Base-by-base conservation (phyloP, 2,113 vertebrate genomes). In the Megaleporinus macrocephalus region DNA sequence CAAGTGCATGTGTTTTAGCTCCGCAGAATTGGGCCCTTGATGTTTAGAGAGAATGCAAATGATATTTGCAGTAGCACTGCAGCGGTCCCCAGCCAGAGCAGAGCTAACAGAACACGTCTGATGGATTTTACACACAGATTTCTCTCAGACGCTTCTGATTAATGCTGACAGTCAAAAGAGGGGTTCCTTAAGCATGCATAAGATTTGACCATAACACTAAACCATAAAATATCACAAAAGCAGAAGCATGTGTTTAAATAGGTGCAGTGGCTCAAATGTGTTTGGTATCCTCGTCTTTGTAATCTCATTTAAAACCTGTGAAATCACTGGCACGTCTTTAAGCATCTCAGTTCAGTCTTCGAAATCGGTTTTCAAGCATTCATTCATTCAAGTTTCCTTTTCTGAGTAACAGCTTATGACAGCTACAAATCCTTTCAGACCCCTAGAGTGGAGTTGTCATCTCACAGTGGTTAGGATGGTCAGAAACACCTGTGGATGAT, bases 31-130 rank as follows among this genome's bases (percentile, higher is more conserved):
- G 18, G 36, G 16, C 66, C 66, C 77, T 79, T 44, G 77, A 59
- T 79, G 53, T 41, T 65, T 55, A 30, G 4, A 36, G 59, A 63
- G 61, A 74, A 75, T 75, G 44, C 18, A 33, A 81, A 74, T 74
- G 61, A 55, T 66, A 73, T 74, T 47, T 81, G 59, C 79, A 66
- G 79, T 74, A 81, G 79, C 71, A 66, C 47, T 49, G 27, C n/a
- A 66, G 24, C 49, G 51, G 33, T 68, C 72, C 11, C 18, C 51
- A 68, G 71, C 59, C 30, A 75, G 26, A 18, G 51, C n/a, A 75
- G 61, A 69, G 15, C 30, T 74, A 41, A 81, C 24, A 22, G 44
- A 30, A 55, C 72, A 29, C 12, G 7, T 55, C 57, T 81, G 72
- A 81, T 75, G 49, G 61, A 75, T 81, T 75, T 81, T 75, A 51